Evolutionary conservation across 2,113 vertebrate genomes (phyloP).

Genomic region (Psilopogon haemacephalus): DNA sequence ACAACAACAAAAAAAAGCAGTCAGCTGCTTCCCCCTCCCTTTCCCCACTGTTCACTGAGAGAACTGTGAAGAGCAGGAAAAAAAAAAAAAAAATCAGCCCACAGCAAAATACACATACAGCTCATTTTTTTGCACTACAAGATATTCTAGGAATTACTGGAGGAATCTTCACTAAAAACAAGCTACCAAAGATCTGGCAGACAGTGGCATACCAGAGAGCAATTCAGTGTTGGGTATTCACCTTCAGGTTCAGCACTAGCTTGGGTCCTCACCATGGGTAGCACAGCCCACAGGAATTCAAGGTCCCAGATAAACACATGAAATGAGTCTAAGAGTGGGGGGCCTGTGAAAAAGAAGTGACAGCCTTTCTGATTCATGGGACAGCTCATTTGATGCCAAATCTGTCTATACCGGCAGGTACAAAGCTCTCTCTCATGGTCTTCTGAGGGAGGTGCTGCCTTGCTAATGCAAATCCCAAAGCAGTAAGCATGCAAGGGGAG

Average conservation of each 20-base stretch:
- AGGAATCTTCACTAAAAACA: conserved; percentile 68
- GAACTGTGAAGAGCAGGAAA: conserved; percentile 54
- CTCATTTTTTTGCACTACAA: conserved; percentile 38
- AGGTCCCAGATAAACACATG: neutral
- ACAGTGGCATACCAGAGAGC: conserved; percentile 26
- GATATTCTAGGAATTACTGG: conserved; percentile 67
- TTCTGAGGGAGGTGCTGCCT: neutral
- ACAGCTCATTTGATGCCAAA: neutral
- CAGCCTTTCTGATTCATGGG: neutral
- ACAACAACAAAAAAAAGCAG: conserved; percentile 74
- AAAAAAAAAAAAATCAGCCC: conserved; percentile 61
- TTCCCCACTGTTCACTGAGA: conserved; percentile 56
- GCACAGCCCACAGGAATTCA: neutral
- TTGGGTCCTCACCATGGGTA: neutral
- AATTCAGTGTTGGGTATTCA: neutral
- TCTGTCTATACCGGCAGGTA: neutral
- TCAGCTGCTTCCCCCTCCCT: conserved; percentile 66
- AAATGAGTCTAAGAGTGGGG: neutral
- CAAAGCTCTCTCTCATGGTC: neutral
- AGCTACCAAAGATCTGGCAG: conserved; percentile 54
- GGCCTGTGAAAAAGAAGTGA: neutral
- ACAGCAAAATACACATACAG: conserved; percentile 60
- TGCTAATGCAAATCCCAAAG: neutral
- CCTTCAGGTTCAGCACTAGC: accelerated
- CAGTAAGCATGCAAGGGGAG: accelerated